phyloP scores from a whole-genome alignment of 2,797 vertebrate genomes.

The Gambusia yucatana region DNA sequence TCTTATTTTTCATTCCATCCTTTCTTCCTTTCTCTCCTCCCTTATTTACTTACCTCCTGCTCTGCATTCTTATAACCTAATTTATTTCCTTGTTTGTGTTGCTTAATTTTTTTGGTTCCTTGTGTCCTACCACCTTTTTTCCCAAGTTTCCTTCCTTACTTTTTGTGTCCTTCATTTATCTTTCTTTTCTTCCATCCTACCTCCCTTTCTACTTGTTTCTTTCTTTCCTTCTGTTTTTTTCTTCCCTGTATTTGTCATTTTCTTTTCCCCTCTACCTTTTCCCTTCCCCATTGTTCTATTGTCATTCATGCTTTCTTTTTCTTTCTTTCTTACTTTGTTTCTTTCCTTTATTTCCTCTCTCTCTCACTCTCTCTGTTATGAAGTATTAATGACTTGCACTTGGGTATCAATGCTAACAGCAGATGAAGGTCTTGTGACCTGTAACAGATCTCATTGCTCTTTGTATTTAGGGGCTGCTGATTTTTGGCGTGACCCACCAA shows the following conservation, averaged over 20 bases:
- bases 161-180: neutral
- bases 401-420: slow-evolving; percentile 36
- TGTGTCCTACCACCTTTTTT: neutral
- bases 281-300: neutral
- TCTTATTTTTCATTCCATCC: neutral
- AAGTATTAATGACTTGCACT: slow-evolving; percentile 61
- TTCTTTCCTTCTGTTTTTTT: neutral
- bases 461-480: slow-evolving; percentile 37
- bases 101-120: slow-evolving; percentile 45
- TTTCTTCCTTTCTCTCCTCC: neutral
- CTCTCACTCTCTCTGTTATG: neutral
- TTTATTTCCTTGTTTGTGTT: neutral
- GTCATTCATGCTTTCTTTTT: neutral
- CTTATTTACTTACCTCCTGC: neutral
- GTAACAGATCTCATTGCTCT: slow-evolving; percentile 54
- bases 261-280: neutral
- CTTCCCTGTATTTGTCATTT: neutral
- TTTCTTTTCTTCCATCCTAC: neutral
- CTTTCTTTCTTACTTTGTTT: neutral
- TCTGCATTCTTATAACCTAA: neutral
- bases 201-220: neutral
- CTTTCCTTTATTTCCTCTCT: neutral
- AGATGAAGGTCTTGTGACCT: slow-evolving; percentile 53
- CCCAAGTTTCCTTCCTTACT: neutral
- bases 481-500: slow-evolving; percentile 53